Evolutionary conservation across 2,113 vertebrate species (phyloP), one percentile per base, ranked within the genome.

Genomic region (Pseudolaguvia tuberculata): DNA sequence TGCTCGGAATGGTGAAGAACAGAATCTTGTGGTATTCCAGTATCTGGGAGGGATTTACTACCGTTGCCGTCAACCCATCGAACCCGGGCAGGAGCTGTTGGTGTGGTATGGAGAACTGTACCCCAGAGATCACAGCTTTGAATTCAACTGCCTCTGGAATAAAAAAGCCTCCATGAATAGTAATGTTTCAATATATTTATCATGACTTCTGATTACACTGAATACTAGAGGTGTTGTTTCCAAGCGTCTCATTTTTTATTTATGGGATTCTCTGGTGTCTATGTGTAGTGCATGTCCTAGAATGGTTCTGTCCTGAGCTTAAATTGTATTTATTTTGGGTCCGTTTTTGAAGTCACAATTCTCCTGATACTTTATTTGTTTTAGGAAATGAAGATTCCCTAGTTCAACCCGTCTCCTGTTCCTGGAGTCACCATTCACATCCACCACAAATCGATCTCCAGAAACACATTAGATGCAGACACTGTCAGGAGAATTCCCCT

Each of bases 61-160:
- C 25, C 63, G 45, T 29, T 67, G 63, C 45, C 50, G 63, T 50
- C 45, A 50, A 29, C 47, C 63, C 15, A 50, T 67, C 10, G 27
- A 50, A 27, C 17, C 45, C 27, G 45, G 63, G 18, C 45, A 67
- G 23, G 63, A 67, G 63, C 63, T 67, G 9, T 67, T 67, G 25
- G 47, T 67, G 63, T 67, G 45, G 45, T 67, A 67, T 0, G 45
- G 47, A 50, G 45, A 67, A 17, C 21, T 27, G 63, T 50, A 67
- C 45, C 45, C 63, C 9, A 50, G 47, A 67, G 63, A 67, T 50
- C 63, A 50, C 10, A 23, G 23, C 15, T 45, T 29, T 27, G 63
- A 48, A 50, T 67, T 67, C 45, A 50, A 6, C 45, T 67, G 45
- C 63, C 63, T 67, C 63, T 67, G 45, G 63, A 67, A 67, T 4